Evolutionary conservation across 2,888 invertebrate species (phyloP).

Genomic region (Cyclophora punctaria): DNA sequence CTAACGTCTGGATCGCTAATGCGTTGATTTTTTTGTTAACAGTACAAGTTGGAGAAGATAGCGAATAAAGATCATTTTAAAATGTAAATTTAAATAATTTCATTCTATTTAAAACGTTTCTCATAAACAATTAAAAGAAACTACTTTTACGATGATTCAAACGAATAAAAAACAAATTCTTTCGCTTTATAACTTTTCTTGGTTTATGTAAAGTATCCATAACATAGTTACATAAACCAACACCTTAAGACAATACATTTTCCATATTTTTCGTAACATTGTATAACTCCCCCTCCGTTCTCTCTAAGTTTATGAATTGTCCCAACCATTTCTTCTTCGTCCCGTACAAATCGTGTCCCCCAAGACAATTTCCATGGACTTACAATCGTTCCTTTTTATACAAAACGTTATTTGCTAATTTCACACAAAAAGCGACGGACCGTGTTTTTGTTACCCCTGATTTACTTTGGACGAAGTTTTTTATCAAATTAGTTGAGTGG

Average conservation of each 20-base stretch:
- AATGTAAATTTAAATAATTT: no score
- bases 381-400: slow-evolving; percentile 32
- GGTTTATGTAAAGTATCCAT: no score
- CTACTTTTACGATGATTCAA: neutral
- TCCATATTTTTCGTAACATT: neutral
- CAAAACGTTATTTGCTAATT: slow-evolving; percentile 30
- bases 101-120: no score
- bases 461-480: neutral
- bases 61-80: neutral
- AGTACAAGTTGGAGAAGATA: slow-evolving; percentile 14
- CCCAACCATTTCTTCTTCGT: slow-evolving; percentile 15
- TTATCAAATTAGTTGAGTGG: neutral
- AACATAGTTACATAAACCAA: neutral
- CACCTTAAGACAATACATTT: neutral
- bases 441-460: slow-evolving; percentile 11
- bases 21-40: slow-evolving; percentile 30
- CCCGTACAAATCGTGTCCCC: slow-evolving; percentile 31
- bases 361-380: slow-evolving; percentile 35
- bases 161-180: neutral
- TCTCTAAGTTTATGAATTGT: slow-evolving; percentile 11
- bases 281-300: neutral
- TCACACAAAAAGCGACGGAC: slow-evolving; percentile 23
- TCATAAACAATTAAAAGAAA: no score
- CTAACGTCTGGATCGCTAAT: slow-evolving; percentile 40
- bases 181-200: no score